Percentiles rank a stretch among this genome's conserved stretches.
phyloP scores from a whole-genome alignment of 2,113 vertebrate species.

The Halcyon malimbica region DNA sequence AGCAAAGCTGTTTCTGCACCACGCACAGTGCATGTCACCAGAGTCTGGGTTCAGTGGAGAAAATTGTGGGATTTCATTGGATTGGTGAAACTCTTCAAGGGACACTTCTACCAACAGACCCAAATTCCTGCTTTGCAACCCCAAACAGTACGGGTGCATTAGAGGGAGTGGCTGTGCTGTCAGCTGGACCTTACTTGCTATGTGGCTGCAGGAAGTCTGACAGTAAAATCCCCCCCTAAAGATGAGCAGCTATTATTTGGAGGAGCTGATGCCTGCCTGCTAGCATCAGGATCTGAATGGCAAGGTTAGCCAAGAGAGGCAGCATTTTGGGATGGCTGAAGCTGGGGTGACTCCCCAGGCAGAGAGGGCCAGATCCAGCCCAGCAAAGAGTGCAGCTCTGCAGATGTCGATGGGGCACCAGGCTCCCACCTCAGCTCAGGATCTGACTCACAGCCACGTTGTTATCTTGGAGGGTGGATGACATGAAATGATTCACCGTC shows the following conservation, averaged over 20 bases:
- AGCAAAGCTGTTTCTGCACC: not conserved
- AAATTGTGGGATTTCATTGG: not conserved
- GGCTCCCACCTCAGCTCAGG: not conserved
- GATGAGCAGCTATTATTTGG: not conserved
- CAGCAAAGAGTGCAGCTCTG: accelerated
- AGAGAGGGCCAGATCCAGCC: not conserved
- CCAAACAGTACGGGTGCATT: not conserved
- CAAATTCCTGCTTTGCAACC: not conserved
- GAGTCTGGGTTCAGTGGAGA: not conserved
- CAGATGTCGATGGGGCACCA: not conserved
- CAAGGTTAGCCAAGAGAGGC: accelerated
- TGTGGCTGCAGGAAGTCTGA: not conserved
- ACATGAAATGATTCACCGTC: not conserved
- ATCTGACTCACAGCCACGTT: not conserved
- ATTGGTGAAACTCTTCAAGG: not conserved
- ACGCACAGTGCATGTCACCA: not conserved
- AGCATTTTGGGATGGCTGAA: not conserved
- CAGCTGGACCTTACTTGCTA: not conserved
- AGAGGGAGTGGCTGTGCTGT: no score
- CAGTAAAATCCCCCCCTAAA: not conserved
- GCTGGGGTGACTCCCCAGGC: not conserved
- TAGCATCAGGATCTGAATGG: not conserved
- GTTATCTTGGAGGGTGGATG: not conserved
- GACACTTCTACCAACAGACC: not conserved
- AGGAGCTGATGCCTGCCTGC: not conserved